Base-by-base conservation (phyloP, 2,888 invertebrate species). In the Drosophila mimetica region DNA sequence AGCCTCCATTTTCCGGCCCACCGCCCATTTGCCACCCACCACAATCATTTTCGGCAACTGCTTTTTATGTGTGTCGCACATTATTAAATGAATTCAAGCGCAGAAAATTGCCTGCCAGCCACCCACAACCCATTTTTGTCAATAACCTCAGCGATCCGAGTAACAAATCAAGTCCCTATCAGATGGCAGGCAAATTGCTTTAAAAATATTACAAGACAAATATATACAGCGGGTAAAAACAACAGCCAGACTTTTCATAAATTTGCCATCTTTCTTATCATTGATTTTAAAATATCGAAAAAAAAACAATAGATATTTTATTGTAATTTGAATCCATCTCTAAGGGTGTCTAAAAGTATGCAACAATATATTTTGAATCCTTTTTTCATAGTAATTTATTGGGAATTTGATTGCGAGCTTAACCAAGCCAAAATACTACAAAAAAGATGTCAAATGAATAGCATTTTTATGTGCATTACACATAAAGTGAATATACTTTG, bases 21-120 rank as follows among this genome's bases (percentile, higher is more conserved):
- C 44, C 46, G 7, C 30, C 67, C 53, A 67, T 36, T 36, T 42
- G 11, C 46, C 58, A 30, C 39, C 67, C 53, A 70, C 41, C 52
- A 64, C 85, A 82, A 85, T 82, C 77, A 79, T 85, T 82, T 79
- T 75, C n/a, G 77, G 67, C 83, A 85, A 85, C 83, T 85, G 83
- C 80, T 86, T 79, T 82, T 86, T 83, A 80, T 86, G 79, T 79
- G 77, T 81, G 74, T 77, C 84, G 77, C 81, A 84, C 86, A 81
- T 86, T 86, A 84, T 84, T 86, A 86, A 84, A 86, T 81, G 84
- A 84, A 84, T 84, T 84, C 86, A 84, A 84, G 83, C 83, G 81
- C 74, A 69, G 71, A 81, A 83, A 80, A 81, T 81, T 83, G 77
- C 70, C 80, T 16, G 16, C 42, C n/a, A n/a, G 42, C 42, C 42